A percentile compares a stretch with the other conserved stretches of the same genome.
Conservation (phyloP, 2,888 invertebrate genomes). For the Furcula furcula region DNA sequence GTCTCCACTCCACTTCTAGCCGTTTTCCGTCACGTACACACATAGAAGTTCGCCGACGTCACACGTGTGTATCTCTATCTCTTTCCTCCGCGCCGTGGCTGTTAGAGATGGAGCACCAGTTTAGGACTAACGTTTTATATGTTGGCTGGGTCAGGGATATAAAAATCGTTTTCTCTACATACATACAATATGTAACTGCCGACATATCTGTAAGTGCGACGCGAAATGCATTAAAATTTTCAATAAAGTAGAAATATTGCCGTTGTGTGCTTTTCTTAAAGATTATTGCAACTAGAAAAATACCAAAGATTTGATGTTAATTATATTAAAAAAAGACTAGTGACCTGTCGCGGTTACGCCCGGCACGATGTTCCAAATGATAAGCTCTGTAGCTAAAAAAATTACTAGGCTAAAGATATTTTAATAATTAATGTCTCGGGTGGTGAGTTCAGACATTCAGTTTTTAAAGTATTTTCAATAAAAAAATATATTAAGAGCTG, state of each 20-base stretch:
- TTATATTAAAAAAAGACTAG: too few species aligned
- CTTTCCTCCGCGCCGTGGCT: constrained; percentile 42
- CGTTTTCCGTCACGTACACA: constrained; percentile 56
- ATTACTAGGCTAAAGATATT: too few species aligned
- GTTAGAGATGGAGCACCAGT: constrained; percentile 55
- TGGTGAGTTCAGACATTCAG: too few species aligned
- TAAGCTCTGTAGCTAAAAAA: too few species aligned
- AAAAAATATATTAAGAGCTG: too few species aligned
- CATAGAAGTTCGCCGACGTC: constrained; percentile 62
- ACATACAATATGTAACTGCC: constrained; percentile 40
- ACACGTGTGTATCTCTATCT: constrained; percentile 60
- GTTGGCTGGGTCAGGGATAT: constrained; percentile 82
- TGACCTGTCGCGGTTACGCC: too few species aligned
- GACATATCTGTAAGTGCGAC: constrained; percentile 40
- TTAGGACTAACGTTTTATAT: constrained; percentile 81
- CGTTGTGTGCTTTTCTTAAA: constrained; percentile 47
- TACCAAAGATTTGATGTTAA: too few species aligned
- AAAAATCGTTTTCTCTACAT: constrained; percentile 76
- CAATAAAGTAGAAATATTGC: constrained; percentile 71
- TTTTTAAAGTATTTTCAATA: too few species aligned
- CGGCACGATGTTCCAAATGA: too few species aligned
- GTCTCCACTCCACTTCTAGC: constrained; percentile 14
- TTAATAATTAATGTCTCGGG: too few species aligned
- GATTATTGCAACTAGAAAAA: too few species aligned
- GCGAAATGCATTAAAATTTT: constrained; percentile 64